Conservation (phyloP, 2,797 vertebrate genomes). For the Phoebastria nigripes region DNA sequence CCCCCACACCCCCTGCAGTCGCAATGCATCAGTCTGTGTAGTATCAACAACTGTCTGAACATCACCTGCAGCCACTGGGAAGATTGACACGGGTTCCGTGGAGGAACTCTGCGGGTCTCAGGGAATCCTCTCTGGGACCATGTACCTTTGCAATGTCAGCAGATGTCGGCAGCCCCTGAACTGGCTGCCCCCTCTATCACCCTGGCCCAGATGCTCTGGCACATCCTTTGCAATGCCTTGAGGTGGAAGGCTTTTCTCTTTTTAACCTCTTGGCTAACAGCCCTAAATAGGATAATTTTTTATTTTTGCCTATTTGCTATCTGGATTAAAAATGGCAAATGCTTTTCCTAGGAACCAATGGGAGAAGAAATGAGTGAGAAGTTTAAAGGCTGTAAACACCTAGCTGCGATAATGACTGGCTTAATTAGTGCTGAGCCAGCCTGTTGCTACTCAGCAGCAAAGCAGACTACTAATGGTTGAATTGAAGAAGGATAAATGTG, state of each 20-base stretch:
- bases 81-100: rapidly evolving
- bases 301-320: background rate
- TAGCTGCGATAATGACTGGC: constrained; percentile 42
- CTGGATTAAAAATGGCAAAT: background rate
- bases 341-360: background rate
- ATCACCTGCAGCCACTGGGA: background rate
- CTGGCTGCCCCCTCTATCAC: background rate
- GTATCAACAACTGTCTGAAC: background rate
- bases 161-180: background rate
- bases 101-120: background rate
- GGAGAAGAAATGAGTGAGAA: background rate
- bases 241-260: background rate
- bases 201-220: background rate
- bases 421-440: constrained; percentile 46
- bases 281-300: background rate
- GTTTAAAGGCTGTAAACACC: constrained; percentile 14
- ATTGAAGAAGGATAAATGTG: constrained; percentile 15
- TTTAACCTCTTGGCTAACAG: background rate
- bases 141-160: background rate
- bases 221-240: background rate
- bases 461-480: background rate
- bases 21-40: background rate
- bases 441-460: constrained; percentile 18
- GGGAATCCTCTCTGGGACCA: background rate
- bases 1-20: rapidly evolving